These are phyloP conservation scores for Aleadryas rufinucha DNA, from an alignment of 2,113 vertebrate genomes.

Conservation along the genomic window DNA sequence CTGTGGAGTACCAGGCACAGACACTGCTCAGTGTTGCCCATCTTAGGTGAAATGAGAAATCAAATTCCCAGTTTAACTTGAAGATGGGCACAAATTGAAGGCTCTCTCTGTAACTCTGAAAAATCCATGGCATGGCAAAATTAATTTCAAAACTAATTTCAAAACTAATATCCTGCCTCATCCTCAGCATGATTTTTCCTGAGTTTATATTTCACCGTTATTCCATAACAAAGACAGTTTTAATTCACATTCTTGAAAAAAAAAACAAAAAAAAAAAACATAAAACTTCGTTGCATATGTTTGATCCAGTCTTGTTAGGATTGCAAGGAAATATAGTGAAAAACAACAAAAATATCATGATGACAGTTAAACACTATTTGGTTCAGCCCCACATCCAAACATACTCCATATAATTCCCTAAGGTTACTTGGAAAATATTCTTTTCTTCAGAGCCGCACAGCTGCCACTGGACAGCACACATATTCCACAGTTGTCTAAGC, in stretches of 20 bases:
- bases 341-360: background rate
- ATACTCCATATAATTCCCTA: background rate
- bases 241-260: background rate
- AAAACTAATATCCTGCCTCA: background rate
- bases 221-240: background rate
- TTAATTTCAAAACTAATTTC: background rate
- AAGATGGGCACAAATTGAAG: background rate
- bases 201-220: background rate
- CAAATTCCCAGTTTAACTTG: background rate
- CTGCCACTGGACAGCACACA: background rate
- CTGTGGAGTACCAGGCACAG: background rate
- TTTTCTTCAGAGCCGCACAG: background rate
- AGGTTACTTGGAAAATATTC: background rate
- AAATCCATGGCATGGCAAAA: background rate
- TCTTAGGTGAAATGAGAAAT: background rate
- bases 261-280: too few species aligned
- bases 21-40: rapidly evolving
- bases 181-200: background rate
- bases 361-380: background rate
- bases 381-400: background rate
- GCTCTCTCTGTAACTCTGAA: background rate
- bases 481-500: background rate
- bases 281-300: background rate
- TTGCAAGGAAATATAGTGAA: background rate
- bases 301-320: background rate